Evolutionary conservation across 1,140 invertebrate species (phyloP).

Genomic region (Aleiodes sp.): DNA sequence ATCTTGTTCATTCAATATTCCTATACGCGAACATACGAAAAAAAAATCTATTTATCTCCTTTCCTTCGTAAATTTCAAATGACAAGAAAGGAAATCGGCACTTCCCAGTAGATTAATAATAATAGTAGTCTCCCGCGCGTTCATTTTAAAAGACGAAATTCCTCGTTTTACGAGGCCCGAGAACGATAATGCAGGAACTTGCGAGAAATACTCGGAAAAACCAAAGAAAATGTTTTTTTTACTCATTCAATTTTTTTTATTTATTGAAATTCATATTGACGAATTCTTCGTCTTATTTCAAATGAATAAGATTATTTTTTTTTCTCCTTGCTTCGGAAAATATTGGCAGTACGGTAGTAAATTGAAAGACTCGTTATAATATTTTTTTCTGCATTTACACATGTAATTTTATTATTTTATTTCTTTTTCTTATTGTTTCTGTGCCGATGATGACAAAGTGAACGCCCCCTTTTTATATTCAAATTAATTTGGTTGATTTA

Average conservation of each 20-base stretch:
- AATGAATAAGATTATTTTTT: constrained; percentile 17
- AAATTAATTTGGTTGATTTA: not conserved
- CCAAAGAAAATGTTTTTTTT: no score
- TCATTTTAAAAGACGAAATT: no score
- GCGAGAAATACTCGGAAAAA: no score
- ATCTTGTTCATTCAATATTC: no score
- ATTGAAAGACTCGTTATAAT: constrained; percentile 52
- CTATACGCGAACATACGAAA: no score
- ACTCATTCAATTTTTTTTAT: not conserved
- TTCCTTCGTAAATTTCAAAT: no score
- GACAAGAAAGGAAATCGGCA: no score
- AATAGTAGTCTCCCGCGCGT: no score
- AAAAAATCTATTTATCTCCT: no score
- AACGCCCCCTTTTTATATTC: not conserved
- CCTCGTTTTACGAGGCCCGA: no score
- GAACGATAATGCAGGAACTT: no score
- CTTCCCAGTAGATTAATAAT: no score
- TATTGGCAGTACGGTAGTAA: constrained; percentile 57
- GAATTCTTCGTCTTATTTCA: not conserved
- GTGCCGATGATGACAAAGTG: not conserved
- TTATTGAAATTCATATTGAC: constrained; percentile 40
- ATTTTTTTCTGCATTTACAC: not conserved
- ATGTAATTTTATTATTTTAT: not conserved
- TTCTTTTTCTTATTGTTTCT: not conserved
- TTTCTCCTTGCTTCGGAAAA: constrained; percentile 45